Base-by-base conservation (phyloP, 2,113 vertebrate species). In the Ptychochromis oligacanthus region DNA sequence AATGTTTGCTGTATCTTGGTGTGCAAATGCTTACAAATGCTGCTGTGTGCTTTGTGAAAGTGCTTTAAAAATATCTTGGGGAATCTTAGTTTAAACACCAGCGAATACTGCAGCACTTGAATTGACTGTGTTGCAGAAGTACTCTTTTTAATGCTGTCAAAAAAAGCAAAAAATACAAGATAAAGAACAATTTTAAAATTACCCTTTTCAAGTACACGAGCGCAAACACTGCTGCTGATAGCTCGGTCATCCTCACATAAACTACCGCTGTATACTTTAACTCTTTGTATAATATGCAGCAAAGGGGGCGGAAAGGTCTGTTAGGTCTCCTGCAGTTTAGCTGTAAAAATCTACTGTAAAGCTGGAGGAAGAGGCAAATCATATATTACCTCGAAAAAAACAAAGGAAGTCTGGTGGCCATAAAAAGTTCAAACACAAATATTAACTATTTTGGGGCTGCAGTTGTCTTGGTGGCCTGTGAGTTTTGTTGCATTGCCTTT, bases 41-140 rank as follows among this genome's bases (percentile, higher is more conserved):
- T 36, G 36, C 7, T 36, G 1, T n/a, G 2, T 72, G 46, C 20
- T 72, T 49, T 6, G 46, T 52, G 8, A 31, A 24, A 22, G 67
- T 52, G 28, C 77, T 34, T 75, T 74, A 60, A 81, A 84, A 65
- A 34, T 85, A 74, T 84, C 13, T 55, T 67, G 80, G 46, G 36
- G 64, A 57, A 3, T 56, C 74, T n/a, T 64, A 22, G 17, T 34
- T 59, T 18, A 36, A 76, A 31, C 46, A 72, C 17, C 31, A 72
- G 46, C 4, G 0, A 52, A 43, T 34, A 72, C 67, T n/a, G 67
- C 6, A 0, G 67, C 67, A 54, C 52, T 18, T 31, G 18, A 54
- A 72, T 34, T 11, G 34, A 28, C 26, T 14, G 67, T 72, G 46
- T 54, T 72, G 20, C n/a, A 52, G 31, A 54, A 46, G 56, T 28